These are phyloP conservation scores for Drosophila bunnanda DNA, from an alignment of 2,888 invertebrate species.

Conservation along the genomic window DNA sequence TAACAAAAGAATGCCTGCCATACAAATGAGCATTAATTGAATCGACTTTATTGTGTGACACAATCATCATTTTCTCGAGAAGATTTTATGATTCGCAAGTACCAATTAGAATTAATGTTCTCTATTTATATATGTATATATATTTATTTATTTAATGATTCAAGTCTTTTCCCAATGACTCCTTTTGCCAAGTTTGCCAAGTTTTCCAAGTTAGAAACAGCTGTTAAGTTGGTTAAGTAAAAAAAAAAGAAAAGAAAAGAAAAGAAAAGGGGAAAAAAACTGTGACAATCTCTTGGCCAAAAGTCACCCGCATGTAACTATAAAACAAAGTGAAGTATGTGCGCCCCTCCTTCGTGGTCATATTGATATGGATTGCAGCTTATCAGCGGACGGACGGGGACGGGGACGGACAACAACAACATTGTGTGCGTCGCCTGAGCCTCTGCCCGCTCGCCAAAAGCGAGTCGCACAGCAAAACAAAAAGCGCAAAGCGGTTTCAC, in stretches of 20 bases:
- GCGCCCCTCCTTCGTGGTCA: conserved; percentile 7
- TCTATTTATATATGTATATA: neutral
- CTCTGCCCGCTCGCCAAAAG: neutral
- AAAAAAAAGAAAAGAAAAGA: no score
- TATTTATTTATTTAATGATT: neutral
- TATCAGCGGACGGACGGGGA: conserved; percentile 19
- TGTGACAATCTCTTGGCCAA: conserved; percentile 31
- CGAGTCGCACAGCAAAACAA: neutral
- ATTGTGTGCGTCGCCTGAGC: conserved; percentile 12
- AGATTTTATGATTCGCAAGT: conserved; percentile 16
- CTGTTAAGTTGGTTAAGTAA: conserved; percentile 8
- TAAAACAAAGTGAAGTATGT: conserved; percentile 7
- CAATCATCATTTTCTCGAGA: conserved; percentile 5
- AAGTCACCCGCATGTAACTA: conserved; percentile 39
- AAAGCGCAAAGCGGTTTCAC: conserved; percentile 14
- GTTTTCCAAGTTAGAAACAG: conserved; percentile 6
- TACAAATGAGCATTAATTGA: conserved; percentile 14
- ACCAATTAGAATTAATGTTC: neutral
- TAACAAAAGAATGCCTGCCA: neutral
- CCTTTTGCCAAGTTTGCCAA: neutral
- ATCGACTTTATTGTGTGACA: conserved; percentile 1
- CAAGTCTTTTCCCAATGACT: neutral
- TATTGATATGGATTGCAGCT: conserved; percentile 36
- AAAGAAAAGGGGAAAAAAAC: no score
- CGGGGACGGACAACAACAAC: neutral